Evolutionary conservation across 2,113 vertebrate species (phyloP).

Genomic region (Ibidorhyncha struthersii): DNA sequence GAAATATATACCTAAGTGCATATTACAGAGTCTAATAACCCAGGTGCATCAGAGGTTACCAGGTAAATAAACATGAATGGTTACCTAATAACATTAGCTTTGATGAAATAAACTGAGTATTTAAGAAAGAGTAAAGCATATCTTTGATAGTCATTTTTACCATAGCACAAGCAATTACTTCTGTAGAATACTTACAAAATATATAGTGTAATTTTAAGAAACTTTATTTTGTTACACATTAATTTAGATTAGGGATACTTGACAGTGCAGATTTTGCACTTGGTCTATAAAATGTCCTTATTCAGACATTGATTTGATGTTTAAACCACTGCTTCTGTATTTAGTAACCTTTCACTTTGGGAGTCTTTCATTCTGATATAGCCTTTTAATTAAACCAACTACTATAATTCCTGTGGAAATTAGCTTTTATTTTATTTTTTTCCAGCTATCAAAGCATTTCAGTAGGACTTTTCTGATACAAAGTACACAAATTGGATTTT

Average conservation of each 20-base stretch:
- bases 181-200: neutral
- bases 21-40: neutral
- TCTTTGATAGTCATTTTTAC: conserved; percentile 1
- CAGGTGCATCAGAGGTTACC: neutral
- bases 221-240: conserved; percentile 12
- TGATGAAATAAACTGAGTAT: conserved; percentile 13
- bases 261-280: conserved; percentile 48
- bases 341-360: conserved; percentile 60
- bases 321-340: conserved; percentile 45
- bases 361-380: conserved; percentile 61
- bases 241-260: conserved; percentile 38
- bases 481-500: conserved; percentile 76
- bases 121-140: conserved; percentile 44
- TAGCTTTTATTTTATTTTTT: conserved; percentile 75
- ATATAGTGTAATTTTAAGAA: conserved; percentile 42
- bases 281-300: conserved; percentile 30
- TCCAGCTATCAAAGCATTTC: conserved; percentile 74
- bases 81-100: conserved; percentile 10
- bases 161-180: conserved; percentile 25
- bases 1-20: neutral
- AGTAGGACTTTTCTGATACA: conserved; percentile 71
- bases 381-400: conserved; percentile 77
- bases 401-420: conserved; percentile 78
- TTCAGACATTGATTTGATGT: conserved; percentile 58
- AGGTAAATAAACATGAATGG: conserved; percentile 1